phyloP scores from a whole-genome alignment of 2,113 vertebrate genomes.

The Nesospiza acunhae region DNA sequence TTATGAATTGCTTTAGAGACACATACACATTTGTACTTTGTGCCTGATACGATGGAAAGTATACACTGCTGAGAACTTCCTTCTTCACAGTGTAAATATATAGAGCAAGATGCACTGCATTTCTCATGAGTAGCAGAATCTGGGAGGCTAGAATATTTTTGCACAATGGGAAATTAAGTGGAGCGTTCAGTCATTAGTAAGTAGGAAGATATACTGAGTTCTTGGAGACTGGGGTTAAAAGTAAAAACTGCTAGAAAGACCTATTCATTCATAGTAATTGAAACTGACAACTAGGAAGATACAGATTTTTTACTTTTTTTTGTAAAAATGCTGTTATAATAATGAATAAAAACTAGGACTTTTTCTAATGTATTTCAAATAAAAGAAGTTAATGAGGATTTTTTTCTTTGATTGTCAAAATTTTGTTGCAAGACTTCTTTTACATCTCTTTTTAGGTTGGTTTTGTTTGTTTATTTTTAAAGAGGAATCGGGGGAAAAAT shows the following conservation, averaged over 20 bases:
- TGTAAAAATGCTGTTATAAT: neutral
- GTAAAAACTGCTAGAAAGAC: neutral
- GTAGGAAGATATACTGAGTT: neutral
- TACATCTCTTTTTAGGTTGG: neutral
- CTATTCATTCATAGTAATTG: neutral
- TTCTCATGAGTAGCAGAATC: neutral
- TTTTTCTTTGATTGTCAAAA: neutral
- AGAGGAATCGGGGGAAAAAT: neutral
- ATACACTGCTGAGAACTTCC: neutral
- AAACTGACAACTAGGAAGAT: neutral
- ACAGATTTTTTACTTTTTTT: neutral
- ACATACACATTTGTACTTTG: neutral
- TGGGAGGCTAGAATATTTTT: neutral
- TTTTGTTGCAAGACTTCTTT: neutral
- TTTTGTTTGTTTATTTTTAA: neutral
- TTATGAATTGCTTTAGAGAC: neutral
- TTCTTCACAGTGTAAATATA: neutral
- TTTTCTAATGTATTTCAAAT: neutral
- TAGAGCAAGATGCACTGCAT: neutral
- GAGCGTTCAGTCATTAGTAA: accelerated
- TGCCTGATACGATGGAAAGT: neutral
- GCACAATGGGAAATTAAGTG: neutral
- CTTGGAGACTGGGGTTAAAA: neutral
- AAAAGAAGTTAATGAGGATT: neutral
- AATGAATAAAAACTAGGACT: neutral